Percentiles rank a stretch among this genome's conserved stretches.
These are phyloP conservation scores for Heliconius hortense DNA, from an alignment of 2,888 invertebrate species.

Conservation along the genomic window DNA sequence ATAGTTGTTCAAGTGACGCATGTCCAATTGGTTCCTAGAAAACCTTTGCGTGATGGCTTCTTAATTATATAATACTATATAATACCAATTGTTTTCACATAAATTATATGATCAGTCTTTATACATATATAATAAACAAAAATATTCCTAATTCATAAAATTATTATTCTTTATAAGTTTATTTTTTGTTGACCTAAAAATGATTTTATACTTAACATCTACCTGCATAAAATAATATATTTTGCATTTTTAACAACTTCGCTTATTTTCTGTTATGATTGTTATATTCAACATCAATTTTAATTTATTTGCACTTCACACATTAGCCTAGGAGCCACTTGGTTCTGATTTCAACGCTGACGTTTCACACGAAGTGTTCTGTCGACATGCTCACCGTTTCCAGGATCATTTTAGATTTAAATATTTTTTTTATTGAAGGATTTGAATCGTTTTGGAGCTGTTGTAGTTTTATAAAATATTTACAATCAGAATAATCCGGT, in stretches of 20 bases:
- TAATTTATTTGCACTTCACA: neutral
- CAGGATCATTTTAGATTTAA: neutral
- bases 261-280: neutral
- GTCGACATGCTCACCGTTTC: neutral
- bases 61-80: neutral
- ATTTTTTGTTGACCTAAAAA: no score
- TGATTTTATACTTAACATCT: no score
- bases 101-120: neutral
- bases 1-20: conserved; percentile 26
- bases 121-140: no score
- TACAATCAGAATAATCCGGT: neutral
- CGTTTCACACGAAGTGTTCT: conserved; percentile 11
- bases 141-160: no score
- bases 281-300: neutral
- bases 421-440: no score
- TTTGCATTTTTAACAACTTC: neutral
- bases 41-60: neutral
- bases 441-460: neutral
- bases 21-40: conserved; percentile 28
- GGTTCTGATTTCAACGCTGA: conserved; percentile 3
- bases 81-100: neutral
- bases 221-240: neutral
- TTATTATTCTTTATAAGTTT: no score
- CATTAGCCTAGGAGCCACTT: conserved; percentile 20
- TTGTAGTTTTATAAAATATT: no score